Evolutionary conservation across 2,113 vertebrate genomes (phyloP), one percentile per base, ranked within the genome.

Genomic region (Puntigrus tetrazona): DNA sequence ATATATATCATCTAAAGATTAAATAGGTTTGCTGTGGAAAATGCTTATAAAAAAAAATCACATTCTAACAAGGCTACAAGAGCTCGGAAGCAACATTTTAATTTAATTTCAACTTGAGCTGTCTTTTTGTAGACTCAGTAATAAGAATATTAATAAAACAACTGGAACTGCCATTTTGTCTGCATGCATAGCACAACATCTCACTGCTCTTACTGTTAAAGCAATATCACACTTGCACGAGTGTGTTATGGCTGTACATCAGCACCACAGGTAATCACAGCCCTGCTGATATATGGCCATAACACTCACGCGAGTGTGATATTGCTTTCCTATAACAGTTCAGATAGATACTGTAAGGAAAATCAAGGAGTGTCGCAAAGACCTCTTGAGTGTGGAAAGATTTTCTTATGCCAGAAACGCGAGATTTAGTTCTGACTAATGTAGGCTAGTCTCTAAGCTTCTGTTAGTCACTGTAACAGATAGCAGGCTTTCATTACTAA

Each of bases 11-110:
- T n/a, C n/a, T 57, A 86, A 20, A 22, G 3, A 36, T 67, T 36
- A 57, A 89, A 45, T 25, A 1, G 3, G 77, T 82, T 86, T 89
- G 87, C 27, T 31, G 29, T 1, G 10, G 47, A 45, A n/a, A 38
- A 22, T 76, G 38, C n/a, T 22, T 27, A 16, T 38, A 41, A 11
- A 70, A 38, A 70, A 38, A 69, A n/a, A 41, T 8, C 6, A 65
- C 13, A 65, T 63, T 63, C 13, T 18, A 31, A 65, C 14, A 8
- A 13, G 25, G 10, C 13, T 50, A 20, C 7, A 50, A 43, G 27
- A 16, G 73, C 18, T 52, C 29, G 31, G 45, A 18, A 52, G 4
- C 8, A 47, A 75, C 31, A 16, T 25, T 0, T 3, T 52, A 2
- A 50, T 76, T 76, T 2, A 34, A 34, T 52, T 76, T 75, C 27